phyloP scores from a whole-genome alignment of 2,113 vertebrate species.

The Nanorana parkeri region DNA sequence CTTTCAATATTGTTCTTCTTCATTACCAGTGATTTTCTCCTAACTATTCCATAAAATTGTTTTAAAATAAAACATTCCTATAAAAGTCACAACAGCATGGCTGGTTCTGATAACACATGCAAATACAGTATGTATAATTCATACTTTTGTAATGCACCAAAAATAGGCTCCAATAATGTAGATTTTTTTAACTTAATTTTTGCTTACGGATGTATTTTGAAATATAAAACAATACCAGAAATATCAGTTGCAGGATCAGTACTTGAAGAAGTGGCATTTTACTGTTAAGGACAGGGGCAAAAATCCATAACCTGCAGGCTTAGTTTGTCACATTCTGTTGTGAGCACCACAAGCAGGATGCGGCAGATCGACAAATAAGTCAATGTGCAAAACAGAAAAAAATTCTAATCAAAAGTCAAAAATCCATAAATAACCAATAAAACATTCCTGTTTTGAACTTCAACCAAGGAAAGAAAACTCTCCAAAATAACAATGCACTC shows the following conservation, averaged over 20 bases:
- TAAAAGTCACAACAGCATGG: no score
- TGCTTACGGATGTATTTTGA: no score
- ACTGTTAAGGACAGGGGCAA: not conserved
- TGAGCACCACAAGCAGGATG: constrained; percentile 15
- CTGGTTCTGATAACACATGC: not conserved
- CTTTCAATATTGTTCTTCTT: not conserved
- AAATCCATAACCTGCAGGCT: constrained; percentile 1
- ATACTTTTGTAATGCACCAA: not conserved
- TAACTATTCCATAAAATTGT: constrained; percentile 1
- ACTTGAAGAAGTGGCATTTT: not conserved
- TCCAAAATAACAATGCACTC: not conserved
- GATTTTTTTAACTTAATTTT: not conserved
- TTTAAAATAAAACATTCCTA: not conserved
- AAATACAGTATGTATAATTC: not conserved
- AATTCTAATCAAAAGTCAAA: constrained; percentile 63
- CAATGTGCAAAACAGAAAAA: constrained; percentile 82
- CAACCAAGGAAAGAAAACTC: constrained; percentile 5
- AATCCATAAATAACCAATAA: constrained; percentile 83
- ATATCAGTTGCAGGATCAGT: not conserved
- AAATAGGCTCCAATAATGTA: constrained; percentile 9
- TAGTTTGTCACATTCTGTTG: constrained; percentile 5
- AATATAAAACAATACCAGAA: constrained; percentile 14
- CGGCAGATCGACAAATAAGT: constrained; percentile 21
- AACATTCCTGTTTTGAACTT: constrained; percentile 68
- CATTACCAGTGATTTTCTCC: not conserved